A percentile compares a stretch with the other conserved stretches of the same genome.
Evolutionary conservation across 2,797 vertebrate genomes (phyloP).

Genomic region (Zalophus californianus): DNA sequence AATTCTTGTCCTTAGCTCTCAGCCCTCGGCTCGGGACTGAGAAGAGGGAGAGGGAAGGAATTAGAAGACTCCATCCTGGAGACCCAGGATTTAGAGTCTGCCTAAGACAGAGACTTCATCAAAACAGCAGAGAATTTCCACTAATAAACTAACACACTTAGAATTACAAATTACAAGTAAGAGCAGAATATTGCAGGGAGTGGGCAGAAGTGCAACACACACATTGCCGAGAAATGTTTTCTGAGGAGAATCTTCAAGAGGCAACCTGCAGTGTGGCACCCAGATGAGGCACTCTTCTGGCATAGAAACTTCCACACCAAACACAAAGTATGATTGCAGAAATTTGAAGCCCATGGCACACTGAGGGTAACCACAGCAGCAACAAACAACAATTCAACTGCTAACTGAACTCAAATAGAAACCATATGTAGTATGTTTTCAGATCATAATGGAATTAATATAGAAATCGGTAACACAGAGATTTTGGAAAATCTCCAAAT

Average conservation of each 20-base stretch:
- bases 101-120: background rate
- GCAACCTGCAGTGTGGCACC: background rate
- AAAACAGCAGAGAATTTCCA: background rate
- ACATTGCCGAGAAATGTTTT: background rate
- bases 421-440: background rate
- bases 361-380: background rate
- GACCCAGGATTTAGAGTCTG: background rate
- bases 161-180: background rate
- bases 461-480: background rate
- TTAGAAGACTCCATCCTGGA: background rate
- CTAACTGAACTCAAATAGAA: background rate
- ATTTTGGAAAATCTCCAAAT: background rate
- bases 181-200: background rate
- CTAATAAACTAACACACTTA: background rate
- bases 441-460: background rate
- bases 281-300: background rate
- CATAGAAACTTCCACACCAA: background rate
- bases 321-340: background rate
- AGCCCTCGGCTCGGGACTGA: background rate
- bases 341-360: background rate
- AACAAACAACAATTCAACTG: background rate
- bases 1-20: background rate
- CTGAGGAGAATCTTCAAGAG: background rate
- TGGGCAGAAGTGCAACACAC: background rate
- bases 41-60: background rate